Evolutionary conservation across 1,140 invertebrate species (phyloP).

Genomic region (Caenorhabditis latens): DNA sequence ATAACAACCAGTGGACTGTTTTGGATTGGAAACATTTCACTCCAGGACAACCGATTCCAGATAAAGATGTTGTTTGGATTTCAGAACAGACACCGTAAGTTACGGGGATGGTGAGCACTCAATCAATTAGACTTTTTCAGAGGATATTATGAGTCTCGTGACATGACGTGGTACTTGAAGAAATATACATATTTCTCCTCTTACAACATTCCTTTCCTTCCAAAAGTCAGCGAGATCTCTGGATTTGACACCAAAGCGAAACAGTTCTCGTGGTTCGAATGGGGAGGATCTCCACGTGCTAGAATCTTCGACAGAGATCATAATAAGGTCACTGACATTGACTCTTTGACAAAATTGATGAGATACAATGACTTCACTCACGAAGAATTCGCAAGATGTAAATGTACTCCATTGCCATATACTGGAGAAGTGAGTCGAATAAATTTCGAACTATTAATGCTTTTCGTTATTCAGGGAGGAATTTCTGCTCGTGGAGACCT

Average conservation of each 20-base stretch:
- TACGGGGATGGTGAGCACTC: conserved; percentile 78
- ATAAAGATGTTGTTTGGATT: conserved; percentile 83
- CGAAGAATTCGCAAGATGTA: conserved; percentile 83
- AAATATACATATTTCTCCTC: conserved; percentile 85
- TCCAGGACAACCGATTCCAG: conserved; percentile 79
- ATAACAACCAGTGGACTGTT: conserved; percentile 90
- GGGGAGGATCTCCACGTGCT: conserved; percentile 82
- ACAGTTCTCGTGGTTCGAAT: conserved; percentile 82
- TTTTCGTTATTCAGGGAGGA: conserved; percentile 79
- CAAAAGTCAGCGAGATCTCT: conserved; percentile 82
- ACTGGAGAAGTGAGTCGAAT: conserved; percentile 81
- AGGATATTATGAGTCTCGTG: conserved; percentile 79
- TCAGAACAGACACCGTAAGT: conserved; percentile 87
- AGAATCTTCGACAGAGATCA: conserved; percentile 83
- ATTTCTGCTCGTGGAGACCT: conserved; percentile 78
- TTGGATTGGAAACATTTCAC: conserved; percentile 84
- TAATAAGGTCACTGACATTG: conserved; percentile 80
- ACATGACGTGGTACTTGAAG: conserved; percentile 83
- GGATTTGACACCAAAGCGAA: conserved; percentile 77
- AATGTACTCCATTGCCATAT: conserved; percentile 83
- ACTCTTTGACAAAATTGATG: conserved; percentile 82
- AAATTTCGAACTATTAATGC: not conserved
- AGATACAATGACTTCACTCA: conserved; percentile 85
- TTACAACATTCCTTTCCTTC: conserved; percentile 86
- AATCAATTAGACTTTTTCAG: conserved; percentile 69